Percentiles rank a stretch among this genome's conserved stretches.
These are phyloP conservation scores for Silurus aristotelis DNA, from an alignment of 2,797 vertebrate genomes.

Conservation along the genomic window DNA sequence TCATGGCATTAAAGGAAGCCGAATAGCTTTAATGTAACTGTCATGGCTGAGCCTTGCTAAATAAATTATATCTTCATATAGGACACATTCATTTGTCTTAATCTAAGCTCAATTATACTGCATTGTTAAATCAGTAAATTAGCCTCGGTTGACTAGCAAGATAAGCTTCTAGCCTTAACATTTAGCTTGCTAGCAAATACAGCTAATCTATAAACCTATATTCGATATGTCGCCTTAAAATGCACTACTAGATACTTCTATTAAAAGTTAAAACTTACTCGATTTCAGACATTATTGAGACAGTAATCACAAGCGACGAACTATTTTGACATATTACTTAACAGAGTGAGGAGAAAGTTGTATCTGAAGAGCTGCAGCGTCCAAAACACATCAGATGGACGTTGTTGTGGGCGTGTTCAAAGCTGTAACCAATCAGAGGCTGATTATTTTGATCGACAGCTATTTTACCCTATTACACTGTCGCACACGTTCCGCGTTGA, in stretches of 20 bases:
- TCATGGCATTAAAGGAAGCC: background rate
- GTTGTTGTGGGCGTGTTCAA: background rate
- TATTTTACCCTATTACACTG: background rate
- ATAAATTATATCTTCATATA: background rate
- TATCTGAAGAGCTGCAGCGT: background rate
- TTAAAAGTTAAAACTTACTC: constrained; percentile 28
- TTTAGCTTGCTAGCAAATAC: constrained; percentile 4
- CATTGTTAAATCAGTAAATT: background rate
- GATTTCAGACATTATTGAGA: constrained; percentile 32
- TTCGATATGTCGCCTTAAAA: background rate
- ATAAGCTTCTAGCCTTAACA: background rate
- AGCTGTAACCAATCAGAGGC: constrained; percentile 15
- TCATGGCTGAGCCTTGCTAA: background rate
- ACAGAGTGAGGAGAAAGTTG: background rate
- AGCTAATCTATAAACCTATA: background rate
- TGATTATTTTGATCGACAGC: background rate
- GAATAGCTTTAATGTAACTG: background rate
- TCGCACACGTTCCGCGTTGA: background rate
- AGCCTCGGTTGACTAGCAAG: background rate
- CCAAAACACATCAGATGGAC: background rate
- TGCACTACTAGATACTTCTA: too few species aligned
- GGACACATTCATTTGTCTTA: background rate
- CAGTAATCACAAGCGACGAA: background rate
- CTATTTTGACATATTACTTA: background rate
- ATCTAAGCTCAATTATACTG: background rate